phyloP scores from a whole-genome alignment of 1,140 invertebrate species.

The Stegodyphus dumicola region DNA sequence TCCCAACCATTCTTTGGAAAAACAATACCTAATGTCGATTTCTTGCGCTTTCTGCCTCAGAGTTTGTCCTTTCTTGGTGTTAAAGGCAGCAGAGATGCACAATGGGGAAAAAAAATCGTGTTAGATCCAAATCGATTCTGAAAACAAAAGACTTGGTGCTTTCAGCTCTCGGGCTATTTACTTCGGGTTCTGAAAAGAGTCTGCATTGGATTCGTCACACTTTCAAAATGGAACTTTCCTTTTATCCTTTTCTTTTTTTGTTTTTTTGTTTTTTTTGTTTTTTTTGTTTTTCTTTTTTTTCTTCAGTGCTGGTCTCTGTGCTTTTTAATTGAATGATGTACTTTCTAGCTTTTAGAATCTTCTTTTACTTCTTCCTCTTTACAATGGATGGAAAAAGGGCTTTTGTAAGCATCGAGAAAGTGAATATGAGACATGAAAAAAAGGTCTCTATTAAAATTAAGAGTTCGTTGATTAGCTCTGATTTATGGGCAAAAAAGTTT shows the following conservation, averaged over 20 bases:
- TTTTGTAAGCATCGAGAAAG: neutral
- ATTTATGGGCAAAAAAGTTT: too few species aligned
- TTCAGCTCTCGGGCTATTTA: constrained; percentile 45
- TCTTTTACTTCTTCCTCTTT: neutral
- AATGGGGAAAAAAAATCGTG: neutral
- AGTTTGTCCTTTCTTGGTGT: too few species aligned
- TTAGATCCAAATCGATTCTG: constrained; percentile 24
- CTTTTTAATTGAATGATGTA: constrained; percentile 32
- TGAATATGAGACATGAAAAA: too few species aligned
- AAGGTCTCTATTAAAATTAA: too few species aligned
- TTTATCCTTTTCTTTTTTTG: neutral
- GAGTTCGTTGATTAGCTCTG: too few species aligned
- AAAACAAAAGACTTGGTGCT: constrained; percentile 28
- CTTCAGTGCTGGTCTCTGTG: neutral
- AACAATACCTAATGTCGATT: too few species aligned
- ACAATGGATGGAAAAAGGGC: constrained; percentile 12
- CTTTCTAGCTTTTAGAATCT: neutral
- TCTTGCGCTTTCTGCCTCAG: too few species aligned
- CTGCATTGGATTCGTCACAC: constrained; percentile 17
- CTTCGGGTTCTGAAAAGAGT: constrained; percentile 33
- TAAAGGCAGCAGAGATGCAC: neutral
- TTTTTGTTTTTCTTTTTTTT: neutral
- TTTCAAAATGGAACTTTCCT: constrained; percentile 9
- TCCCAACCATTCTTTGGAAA: too few species aligned
- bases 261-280: too few species aligned